Evolutionary conservation across 2,797 vertebrate genomes (phyloP).

Genomic region (Hydrophis major): DNA sequence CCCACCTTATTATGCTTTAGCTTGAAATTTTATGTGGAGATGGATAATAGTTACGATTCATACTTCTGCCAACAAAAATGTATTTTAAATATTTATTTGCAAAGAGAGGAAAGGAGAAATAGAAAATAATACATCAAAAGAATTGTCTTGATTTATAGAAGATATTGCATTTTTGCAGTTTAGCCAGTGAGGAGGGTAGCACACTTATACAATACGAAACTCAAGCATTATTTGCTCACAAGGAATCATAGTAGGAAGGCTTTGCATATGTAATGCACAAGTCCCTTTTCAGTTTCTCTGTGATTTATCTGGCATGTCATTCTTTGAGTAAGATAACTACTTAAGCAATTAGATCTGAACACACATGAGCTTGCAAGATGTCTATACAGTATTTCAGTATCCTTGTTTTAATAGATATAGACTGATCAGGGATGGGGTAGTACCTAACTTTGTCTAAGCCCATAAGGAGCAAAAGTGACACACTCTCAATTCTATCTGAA

Average conservation of each 20-base stretch:
- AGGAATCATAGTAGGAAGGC: background rate
- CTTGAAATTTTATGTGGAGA: background rate
- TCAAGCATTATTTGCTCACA: background rate
- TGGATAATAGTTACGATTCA: background rate
- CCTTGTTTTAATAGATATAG: background rate
- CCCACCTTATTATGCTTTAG: background rate
- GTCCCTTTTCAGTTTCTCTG: background rate
- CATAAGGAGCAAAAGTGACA: background rate
- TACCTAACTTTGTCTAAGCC: background rate
- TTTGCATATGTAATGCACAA: background rate
- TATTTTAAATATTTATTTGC: constrained; percentile 5
- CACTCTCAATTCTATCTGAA: background rate
- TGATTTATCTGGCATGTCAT: background rate
- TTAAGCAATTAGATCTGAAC: background rate
- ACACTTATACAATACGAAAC: no score
- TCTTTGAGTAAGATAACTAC: background rate
- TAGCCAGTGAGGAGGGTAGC: background rate
- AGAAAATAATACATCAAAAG: background rate
- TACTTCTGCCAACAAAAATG: background rate
- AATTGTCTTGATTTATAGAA: background rate
- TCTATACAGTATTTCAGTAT: background rate
- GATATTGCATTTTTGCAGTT: background rate
- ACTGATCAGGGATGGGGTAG: background rate
- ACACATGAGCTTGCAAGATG: background rate
- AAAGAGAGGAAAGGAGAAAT: background rate